These are phyloP conservation scores for Artibeus jamaicensis DNA, from an alignment of 2,797 vertebrate species.

Conservation along the genomic window DNA sequence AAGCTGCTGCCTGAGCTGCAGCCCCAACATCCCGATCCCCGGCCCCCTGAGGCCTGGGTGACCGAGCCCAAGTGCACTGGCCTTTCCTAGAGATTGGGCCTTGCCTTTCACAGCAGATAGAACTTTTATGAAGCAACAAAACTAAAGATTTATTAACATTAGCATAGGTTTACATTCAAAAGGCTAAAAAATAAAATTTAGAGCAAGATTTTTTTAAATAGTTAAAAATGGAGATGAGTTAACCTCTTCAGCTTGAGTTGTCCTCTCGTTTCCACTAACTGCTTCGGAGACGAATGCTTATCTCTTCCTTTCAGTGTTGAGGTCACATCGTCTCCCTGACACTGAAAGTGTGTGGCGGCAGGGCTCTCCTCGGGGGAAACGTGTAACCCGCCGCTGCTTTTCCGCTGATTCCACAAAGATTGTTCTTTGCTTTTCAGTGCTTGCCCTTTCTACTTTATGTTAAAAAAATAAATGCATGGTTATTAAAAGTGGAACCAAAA, in stretches of 20 bases:
- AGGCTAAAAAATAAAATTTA: not conserved
- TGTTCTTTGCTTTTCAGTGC: not conserved
- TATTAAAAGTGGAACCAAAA: constrained; percentile 6
- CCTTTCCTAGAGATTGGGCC: too few species aligned
- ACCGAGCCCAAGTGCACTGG: not conserved
- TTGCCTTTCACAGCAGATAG: not conserved
- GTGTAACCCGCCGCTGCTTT: not conserved
- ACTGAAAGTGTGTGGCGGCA: not conserved
- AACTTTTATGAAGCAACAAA: not conserved
- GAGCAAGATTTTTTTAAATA: not conserved
- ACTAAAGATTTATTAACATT: not conserved
- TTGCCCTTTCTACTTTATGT: not conserved
- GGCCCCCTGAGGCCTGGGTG: not conserved
- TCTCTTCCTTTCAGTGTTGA: not conserved
- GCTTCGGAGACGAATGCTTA: not conserved
- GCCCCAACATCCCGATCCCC: not conserved
- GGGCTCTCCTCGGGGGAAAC: not conserved
- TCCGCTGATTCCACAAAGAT: not conserved
- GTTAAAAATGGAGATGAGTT: not conserved
- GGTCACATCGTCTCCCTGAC: not conserved
- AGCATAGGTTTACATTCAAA: not conserved
- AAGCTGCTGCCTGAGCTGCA: not conserved
- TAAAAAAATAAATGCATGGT: not conserved
- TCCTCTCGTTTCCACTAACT: not conserved
- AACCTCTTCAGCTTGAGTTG: not conserved